Conservation (phyloP, 2,113 vertebrate genomes). For the Amphiprion ocellaris region DNA sequence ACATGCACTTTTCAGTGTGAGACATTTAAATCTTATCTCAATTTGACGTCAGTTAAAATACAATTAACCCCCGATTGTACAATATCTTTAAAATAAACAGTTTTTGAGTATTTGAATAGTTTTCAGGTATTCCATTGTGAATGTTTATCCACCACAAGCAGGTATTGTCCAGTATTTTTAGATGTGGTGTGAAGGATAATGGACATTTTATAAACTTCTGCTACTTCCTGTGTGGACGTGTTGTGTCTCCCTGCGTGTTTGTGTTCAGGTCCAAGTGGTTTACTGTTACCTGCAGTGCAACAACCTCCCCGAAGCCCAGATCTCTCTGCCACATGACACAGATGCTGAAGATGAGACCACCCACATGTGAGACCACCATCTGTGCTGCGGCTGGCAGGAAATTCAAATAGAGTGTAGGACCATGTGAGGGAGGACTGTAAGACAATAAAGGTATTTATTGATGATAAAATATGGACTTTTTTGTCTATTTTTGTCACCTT, state of each 20-base stretch:
- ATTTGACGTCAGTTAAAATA: neutral
- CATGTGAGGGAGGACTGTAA: neutral
- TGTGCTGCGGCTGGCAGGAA: constrained; percentile 4
- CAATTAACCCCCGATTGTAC: neutral
- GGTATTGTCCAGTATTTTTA: neutral
- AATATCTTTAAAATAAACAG: neutral
- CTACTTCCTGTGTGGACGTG: neutral
- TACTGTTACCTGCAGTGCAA: constrained; percentile 81
- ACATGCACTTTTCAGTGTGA: neutral
- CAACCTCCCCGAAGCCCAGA: constrained; percentile 77
- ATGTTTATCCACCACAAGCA: neutral
- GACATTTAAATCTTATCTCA: neutral
- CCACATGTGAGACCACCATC: constrained; percentile 71
- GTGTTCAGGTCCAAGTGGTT: constrained; percentile 81
- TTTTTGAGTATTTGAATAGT: neutral
- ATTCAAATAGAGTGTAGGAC: neutral
- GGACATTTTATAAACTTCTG: too few relatives aligned
- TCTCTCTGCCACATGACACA: constrained; percentile 68
- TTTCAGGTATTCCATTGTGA: neutral
- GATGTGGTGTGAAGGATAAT: neutral
- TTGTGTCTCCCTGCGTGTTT: constrained; percentile 29
- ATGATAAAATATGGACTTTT: neutral
- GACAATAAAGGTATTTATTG: constrained; percentile 58
- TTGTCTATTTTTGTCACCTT: neutral
- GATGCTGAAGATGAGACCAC: constrained; percentile 78